A percentile compares a stretch with the other conserved stretches of the same genome.
These are phyloP conservation scores for Ellobius talpinus DNA, from an alignment of 2,113 vertebrate species.

Conservation along the genomic window DNA sequence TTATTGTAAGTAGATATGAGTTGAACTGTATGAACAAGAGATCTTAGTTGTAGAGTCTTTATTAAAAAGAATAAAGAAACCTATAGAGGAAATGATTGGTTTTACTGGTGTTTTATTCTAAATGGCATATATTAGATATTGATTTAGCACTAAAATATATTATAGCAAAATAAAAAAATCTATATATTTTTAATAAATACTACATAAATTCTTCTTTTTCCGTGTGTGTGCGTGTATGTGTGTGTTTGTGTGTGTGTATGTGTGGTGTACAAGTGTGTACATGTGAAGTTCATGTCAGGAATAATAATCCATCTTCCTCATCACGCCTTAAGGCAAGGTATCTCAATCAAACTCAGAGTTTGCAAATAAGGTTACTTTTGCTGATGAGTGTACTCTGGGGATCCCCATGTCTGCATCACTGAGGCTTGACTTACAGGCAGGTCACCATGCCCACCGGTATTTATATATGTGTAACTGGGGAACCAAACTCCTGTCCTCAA, in stretches of 20 bases:
- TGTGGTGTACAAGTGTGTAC: neutral
- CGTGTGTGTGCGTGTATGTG: neutral
- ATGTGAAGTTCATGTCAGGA: neutral
- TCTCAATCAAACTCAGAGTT: neutral
- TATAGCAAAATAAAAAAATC: conserved; percentile 23
- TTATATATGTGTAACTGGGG: neutral
- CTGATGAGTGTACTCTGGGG: neutral
- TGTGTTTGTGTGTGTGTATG: too few species aligned
- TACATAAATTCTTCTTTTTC: neutral
- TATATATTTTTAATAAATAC: conserved; percentile 11
- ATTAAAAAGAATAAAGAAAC: neutral
- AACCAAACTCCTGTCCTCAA: too few species aligned
- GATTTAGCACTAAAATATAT: neutral
- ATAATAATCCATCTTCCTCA: neutral
- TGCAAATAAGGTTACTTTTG: too few species aligned
- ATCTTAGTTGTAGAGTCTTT: neutral
- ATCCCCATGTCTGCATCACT: neutral
- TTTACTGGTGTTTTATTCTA: conserved; percentile 60
- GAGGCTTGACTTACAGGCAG: neutral
- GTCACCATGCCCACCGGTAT: neutral
- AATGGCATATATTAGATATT: neutral
- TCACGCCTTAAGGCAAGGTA: neutral
- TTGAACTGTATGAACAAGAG: neutral
- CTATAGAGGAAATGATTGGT: neutral
- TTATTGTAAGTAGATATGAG: neutral